Percentiles rank a stretch among this genome's conserved stretches.
Conservation (phyloP, 2,113 vertebrate genomes). For the Sylvia atricapilla region DNA sequence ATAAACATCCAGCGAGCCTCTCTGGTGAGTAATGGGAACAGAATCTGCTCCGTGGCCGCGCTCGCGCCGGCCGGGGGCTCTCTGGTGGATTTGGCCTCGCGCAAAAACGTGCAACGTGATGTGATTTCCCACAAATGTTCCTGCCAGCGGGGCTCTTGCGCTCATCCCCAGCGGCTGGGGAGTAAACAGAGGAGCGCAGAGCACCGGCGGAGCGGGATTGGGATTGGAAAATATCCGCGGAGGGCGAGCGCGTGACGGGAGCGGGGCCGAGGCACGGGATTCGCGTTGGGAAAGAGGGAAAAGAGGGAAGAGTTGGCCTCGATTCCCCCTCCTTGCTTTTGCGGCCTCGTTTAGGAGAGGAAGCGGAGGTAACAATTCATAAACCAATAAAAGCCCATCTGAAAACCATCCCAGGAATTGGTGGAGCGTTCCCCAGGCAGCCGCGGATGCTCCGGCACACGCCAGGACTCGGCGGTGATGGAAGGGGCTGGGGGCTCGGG, state of each 20-base stretch:
- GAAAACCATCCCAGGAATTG: background rate
- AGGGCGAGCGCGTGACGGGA: background rate
- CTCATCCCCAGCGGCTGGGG: background rate
- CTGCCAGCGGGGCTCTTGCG: background rate
- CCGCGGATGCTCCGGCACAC: too few relatives aligned
- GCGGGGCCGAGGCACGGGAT: background rate
- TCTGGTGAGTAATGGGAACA: conserved; percentile 4
- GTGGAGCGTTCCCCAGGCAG: background rate
- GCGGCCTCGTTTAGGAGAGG: background rate
- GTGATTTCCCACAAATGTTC: conserved; percentile 48
- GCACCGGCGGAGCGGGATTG: background rate
- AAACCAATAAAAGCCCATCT: background rate
- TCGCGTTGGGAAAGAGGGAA: background rate
- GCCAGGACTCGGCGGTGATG: background rate
- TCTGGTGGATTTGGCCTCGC: conserved; percentile 13
- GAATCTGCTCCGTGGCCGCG: background rate
- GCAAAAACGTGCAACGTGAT: background rate
- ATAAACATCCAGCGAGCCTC: background rate
- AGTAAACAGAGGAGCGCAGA: background rate
- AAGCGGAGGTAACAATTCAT: background rate
- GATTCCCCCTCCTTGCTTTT: background rate
- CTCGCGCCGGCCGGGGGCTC: background rate
- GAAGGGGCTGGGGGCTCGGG: background rate
- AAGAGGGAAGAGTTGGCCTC: background rate
- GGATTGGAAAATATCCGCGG: background rate